phyloP scores from a whole-genome alignment of 1,140 invertebrate genomes.

The Aphis craccivora region DNA sequence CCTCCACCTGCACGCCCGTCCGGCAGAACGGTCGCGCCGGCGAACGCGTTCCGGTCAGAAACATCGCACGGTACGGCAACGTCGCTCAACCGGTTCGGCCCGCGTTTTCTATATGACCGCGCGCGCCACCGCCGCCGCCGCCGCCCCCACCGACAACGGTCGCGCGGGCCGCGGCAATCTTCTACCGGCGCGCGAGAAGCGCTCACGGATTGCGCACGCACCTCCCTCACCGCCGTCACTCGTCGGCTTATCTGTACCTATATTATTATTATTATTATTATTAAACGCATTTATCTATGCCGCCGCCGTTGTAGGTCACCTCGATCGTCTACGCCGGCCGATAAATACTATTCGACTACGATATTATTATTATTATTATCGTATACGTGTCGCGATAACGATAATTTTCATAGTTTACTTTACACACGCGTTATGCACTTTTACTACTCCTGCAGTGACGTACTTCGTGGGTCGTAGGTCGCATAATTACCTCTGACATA shows the following conservation, averaged over 20 bases:
- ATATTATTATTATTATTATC: neutral
- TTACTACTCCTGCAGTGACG: neutral
- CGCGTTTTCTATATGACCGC: slow-evolving; percentile 47
- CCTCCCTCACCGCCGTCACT: neutral
- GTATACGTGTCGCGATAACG: neutral
- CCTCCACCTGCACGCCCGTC: neutral
- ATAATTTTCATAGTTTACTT: slow-evolving; percentile 9
- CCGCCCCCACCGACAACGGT: neutral
- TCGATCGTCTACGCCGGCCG: neutral
- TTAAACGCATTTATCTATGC: slow-evolving; percentile 10
- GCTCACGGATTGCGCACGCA: slow-evolving; percentile 8
- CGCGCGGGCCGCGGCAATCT: neutral
- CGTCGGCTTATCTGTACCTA: neutral
- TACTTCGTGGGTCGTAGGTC: neutral
- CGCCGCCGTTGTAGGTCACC: slow-evolving; percentile 44
- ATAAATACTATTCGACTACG: neutral
- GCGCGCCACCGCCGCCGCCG: neutral
- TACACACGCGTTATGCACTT: no score
- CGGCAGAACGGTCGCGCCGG: neutral
- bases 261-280: neutral
- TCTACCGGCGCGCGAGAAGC: neutral
- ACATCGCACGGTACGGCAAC: slow-evolving; percentile 53
- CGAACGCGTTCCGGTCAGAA: slow-evolving; percentile 52
- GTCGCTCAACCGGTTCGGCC: slow-evolving; percentile 53
- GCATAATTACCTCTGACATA: neutral